Evolutionary conservation across 2,113 vertebrate species (phyloP).

Genomic region (Ibidorhyncha struthersii): DNA sequence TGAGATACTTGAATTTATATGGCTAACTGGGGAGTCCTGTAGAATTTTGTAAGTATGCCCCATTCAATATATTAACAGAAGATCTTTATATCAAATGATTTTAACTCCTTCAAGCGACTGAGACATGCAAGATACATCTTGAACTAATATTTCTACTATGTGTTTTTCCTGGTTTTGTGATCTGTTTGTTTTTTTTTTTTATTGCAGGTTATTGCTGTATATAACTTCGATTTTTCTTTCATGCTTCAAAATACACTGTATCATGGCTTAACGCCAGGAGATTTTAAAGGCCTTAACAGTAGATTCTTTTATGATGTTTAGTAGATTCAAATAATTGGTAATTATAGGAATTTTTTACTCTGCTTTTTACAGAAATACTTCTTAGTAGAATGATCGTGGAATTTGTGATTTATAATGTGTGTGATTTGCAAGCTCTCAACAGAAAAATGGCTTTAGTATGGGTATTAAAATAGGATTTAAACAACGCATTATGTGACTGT

Average conservation of each 20-base stretch:
- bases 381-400: neutral
- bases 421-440: neutral
- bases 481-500: neutral
- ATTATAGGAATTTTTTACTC: neutral
- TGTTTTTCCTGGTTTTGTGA: neutral
- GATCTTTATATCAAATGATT: neutral
- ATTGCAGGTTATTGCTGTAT: neutral
- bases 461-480: neutral
- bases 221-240: neutral
- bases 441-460: neutral
- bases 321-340: neutral
- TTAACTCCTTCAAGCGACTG: neutral
- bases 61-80: neutral
- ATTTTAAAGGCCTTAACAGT: neutral
- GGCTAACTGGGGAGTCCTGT: fast-evolving
- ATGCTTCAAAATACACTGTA: neutral
- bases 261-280: neutral
- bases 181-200: neutral
- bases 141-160: neutral
- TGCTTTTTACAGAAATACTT: neutral
- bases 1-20: neutral
- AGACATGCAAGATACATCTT: neutral
- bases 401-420: neutral
- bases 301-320: neutral
- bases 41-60: neutral